These are phyloP conservation scores for Tenualosa thibaudeaui DNA, from an alignment of 2,797 vertebrate species.

Conservation along the genomic window DNA sequence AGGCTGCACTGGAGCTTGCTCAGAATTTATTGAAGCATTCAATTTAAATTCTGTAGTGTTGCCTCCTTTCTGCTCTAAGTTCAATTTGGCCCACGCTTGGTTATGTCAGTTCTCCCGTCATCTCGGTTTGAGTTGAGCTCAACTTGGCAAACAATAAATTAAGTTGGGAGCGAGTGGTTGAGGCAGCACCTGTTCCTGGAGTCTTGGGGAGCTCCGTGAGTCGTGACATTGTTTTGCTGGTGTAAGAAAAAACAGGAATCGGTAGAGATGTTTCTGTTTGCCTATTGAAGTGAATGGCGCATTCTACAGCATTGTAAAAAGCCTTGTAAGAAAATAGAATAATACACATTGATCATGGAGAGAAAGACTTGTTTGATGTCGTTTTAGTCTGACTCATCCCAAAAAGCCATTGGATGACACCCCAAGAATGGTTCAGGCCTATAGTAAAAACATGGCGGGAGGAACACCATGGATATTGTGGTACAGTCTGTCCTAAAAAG, in stretches of 20 bases:
- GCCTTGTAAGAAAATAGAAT: no score
- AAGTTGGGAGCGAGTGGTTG: neutral
- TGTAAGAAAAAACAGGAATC: neutral
- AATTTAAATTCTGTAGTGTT: slow-evolving; percentile 9
- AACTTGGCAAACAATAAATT: slow-evolving; percentile 2
- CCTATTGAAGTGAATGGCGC: no score
- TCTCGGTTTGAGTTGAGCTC: neutral
- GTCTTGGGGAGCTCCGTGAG: neutral
- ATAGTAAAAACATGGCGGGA: neutral
- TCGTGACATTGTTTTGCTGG: slow-evolving; percentile 3
- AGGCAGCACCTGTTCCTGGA: neutral
- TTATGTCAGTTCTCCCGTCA: neutral
- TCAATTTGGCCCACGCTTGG: neutral
- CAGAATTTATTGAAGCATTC: neutral
- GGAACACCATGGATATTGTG: neutral
- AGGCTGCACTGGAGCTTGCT: neutral
- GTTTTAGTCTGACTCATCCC: neutral
- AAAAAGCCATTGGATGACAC: neutral
- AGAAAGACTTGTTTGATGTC: neutral
- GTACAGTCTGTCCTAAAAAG: slow-evolving; percentile 40
- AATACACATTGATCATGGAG: neutral
- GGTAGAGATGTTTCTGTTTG: neutral
- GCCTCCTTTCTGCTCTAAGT: neutral
- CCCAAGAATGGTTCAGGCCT: neutral
- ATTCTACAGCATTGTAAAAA: no score